Evolutionary conservation across 2,113 vertebrate species (phyloP).

Genomic region (Gavia stellata): DNA sequence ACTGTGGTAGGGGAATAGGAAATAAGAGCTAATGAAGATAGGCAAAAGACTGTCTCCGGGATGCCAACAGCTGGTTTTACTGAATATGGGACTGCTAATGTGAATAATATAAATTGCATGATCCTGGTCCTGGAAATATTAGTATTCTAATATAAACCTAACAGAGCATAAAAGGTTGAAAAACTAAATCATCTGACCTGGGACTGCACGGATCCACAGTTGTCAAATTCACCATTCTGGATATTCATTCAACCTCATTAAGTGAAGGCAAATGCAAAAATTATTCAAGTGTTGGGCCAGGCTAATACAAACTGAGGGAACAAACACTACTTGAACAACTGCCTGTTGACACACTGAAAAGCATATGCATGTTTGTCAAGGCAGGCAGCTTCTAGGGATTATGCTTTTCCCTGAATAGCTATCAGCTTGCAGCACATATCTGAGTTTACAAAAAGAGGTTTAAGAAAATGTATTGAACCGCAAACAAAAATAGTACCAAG

Average conservation of each 20-base stretch:
- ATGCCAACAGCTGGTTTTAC: background rate
- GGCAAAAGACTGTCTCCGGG: rapidly evolving
- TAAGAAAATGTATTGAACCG: constrained; percentile 40
- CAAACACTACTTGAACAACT: constrained; percentile 2
- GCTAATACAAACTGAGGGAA: background rate
- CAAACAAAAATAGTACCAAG: constrained; percentile 41
- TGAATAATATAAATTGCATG: background rate
- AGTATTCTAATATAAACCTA: background rate
- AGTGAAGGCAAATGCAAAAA: background rate
- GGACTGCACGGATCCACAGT: background rate
- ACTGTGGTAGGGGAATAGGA: background rate
- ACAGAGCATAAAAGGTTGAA: background rate
- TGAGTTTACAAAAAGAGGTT: constrained; percentile 15
- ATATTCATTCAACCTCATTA: background rate
- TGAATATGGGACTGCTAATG: background rate
- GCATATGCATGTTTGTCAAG: background rate
- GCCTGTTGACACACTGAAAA: constrained; percentile 1
- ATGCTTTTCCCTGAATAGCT: constrained; percentile 7
- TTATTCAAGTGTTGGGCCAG: background rate
- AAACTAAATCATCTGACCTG: background rate
- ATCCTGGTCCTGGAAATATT: background rate
- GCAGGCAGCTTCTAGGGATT: constrained; percentile 10
- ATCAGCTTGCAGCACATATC: constrained; percentile 19
- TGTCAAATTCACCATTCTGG: background rate
- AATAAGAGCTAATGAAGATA: background rate